Conservation (phyloP, 1,140 invertebrate species). For the Papilio polytes region DNA sequence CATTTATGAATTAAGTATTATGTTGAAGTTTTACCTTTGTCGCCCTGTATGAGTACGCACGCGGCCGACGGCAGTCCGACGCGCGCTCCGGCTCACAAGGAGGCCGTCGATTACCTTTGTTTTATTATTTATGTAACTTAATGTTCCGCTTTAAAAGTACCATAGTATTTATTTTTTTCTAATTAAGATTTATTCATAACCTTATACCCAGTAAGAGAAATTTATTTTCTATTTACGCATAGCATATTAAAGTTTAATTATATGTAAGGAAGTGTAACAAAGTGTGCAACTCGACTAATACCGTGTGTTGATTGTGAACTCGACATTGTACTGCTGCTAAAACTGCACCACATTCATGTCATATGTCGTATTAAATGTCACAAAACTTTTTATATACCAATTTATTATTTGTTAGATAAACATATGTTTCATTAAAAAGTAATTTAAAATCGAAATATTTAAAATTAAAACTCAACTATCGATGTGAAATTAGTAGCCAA, state of each 20-base stretch:
- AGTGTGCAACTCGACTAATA: constrained; percentile 43
- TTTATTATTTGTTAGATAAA: background rate
- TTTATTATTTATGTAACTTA: constrained; percentile 69
- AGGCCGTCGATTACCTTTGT: constrained; percentile 50
- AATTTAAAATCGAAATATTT: background rate
- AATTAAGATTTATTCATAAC: constrained; percentile 67
- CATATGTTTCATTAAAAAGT: background rate
- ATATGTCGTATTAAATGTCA: background rate
- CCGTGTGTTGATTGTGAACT: constrained; percentile 42
- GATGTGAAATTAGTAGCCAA: background rate
- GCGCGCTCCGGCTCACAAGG: constrained; percentile 43
- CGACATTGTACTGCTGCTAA: constrained; percentile 34
- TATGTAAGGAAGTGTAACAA: constrained; percentile 45
- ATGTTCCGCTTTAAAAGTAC: constrained; percentile 77
- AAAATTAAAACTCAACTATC: background rate
- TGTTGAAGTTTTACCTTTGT: constrained; percentile 38
- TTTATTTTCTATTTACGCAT: constrained; percentile 62
- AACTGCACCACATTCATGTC: constrained; percentile 37
- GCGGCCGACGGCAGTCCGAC: background rate
- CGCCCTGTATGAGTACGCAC: constrained; percentile 24
- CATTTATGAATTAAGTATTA: constrained; percentile 60
- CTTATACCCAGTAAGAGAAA: constrained; percentile 57
- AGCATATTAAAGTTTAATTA: constrained; percentile 58
- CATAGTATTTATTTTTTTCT: constrained; percentile 77
- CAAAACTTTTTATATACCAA: constrained; percentile 6